These are phyloP conservation scores for Pseudopleuronectes americanus DNA, from an alignment of 2,797 vertebrate genomes.

Conservation along the genomic window DNA sequence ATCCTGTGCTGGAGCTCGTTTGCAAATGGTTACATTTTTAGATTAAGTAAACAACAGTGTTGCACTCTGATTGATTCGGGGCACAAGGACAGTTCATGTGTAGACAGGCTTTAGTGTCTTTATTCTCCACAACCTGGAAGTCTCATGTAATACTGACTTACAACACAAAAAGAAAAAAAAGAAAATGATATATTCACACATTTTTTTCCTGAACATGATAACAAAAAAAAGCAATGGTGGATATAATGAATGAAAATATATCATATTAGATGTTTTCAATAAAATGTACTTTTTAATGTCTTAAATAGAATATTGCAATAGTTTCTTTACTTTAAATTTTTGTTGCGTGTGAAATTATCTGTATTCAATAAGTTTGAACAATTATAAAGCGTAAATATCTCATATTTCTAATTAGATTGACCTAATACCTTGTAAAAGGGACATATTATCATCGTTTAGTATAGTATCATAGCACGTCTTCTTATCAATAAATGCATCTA, in stretches of 20 bases:
- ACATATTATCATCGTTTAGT: not conserved
- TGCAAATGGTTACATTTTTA: not conserved
- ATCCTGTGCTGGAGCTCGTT: not conserved
- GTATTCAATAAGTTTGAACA: slow-evolving; percentile 17
- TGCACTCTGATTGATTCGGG: slow-evolving; percentile 23
- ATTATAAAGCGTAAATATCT: slow-evolving; percentile 26
- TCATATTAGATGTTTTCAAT: slow-evolving; percentile 32
- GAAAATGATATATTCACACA: slow-evolving; percentile 48
- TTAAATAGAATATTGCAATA: slow-evolving; percentile 45
- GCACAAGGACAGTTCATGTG: slow-evolving; percentile 25
- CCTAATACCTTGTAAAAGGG: slow-evolving; percentile 7
- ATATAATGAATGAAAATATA: slow-evolving; percentile 33
- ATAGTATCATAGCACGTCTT: no score
- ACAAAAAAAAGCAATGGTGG: slow-evolving; percentile 32
- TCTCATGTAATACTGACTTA: slow-evolving; percentile 55
- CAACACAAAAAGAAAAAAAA: slow-evolving; percentile 58
- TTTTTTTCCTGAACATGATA: slow-evolving; percentile 42
- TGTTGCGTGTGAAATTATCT: slow-evolving; percentile 24
- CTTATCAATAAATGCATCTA: slow-evolving; percentile 6
- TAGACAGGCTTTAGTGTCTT: slow-evolving; percentile 55
- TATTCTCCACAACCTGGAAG: slow-evolving; percentile 72
- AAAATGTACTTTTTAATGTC: slow-evolving; percentile 48
- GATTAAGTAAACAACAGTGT: not conserved
- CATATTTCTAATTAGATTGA: slow-evolving; percentile 10
- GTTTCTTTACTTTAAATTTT: not conserved